These are phyloP conservation scores for Ciona savignyi DNA, from an alignment of 23 tunicate species.

Conservation along the genomic window DNA sequence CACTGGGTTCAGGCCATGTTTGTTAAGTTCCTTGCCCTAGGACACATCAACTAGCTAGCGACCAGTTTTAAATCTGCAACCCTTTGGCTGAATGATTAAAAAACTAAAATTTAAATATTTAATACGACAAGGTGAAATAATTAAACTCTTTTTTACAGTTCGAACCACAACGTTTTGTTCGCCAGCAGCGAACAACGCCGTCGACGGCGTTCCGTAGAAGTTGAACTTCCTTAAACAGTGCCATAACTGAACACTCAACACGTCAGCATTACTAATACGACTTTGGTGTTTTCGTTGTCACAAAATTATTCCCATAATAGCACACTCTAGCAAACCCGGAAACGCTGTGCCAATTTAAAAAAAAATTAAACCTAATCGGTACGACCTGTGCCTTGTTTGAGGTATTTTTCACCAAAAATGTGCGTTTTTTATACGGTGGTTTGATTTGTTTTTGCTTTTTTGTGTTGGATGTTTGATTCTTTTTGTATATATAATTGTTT, in stretches of 20 bases:
- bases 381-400: neutral
- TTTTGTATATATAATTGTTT: neutral
- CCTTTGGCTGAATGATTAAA: too few relatives aligned
- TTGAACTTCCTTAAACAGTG: neutral
- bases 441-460: neutral
- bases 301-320: neutral
- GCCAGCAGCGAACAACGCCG: neutral
- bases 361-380: neutral
- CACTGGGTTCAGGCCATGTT: too few relatives aligned
- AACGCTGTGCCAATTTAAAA: neutral
- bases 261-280: neutral
- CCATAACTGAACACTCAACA: neutral
- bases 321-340: neutral
- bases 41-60: too few relatives aligned
- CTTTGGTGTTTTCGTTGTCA: neutral
- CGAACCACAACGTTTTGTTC: neutral
- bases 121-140: too few relatives aligned
- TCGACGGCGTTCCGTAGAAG: neutral
- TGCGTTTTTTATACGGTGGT: neutral
- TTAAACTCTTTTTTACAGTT: neutral
- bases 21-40: too few relatives aligned
- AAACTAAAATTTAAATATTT: too few relatives aligned
- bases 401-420: neutral
- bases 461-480: conserved; percentile 1
- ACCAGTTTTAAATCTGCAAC: too few relatives aligned